Evolutionary conservation across 2,888 invertebrate genomes (phyloP).

Genomic region (Dynastes grantii): DNA sequence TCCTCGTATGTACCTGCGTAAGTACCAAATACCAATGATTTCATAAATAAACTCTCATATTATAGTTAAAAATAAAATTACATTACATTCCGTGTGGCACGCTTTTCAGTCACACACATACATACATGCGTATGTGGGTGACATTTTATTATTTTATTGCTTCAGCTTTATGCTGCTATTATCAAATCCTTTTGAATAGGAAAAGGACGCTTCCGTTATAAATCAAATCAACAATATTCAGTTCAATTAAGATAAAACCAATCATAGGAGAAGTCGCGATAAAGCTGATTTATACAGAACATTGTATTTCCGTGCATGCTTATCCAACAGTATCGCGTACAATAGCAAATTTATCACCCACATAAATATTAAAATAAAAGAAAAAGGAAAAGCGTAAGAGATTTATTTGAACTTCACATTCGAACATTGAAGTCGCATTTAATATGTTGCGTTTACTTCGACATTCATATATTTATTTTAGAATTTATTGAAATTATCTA

Average conservation of each 20-base stretch:
- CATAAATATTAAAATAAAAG: slow-evolving; percentile 27
- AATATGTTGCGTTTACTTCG: too few relatives aligned
- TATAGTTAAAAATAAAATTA: too few relatives aligned
- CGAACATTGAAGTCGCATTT: too few relatives aligned
- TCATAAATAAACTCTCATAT: too few relatives aligned
- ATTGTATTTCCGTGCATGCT: slow-evolving; percentile 20
- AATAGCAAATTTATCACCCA: slow-evolving; percentile 25
- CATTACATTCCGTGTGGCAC: too few relatives aligned
- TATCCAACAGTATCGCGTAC: slow-evolving; percentile 28
- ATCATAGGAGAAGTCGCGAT: slow-evolving; percentile 37
- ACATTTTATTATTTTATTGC: too few relatives aligned
- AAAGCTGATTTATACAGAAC: slow-evolving; percentile 39
- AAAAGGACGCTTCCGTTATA: neutral
- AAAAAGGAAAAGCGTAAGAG: neutral
- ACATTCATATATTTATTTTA: too few relatives aligned
- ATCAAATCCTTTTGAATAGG: slow-evolving; percentile 15
- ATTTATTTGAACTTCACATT: slow-evolving; percentile 11
- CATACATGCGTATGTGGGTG: too few relatives aligned
- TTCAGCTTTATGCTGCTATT: slow-evolving; percentile 12
- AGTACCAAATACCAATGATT: too few relatives aligned
- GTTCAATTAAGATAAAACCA: slow-evolving; percentile 44
- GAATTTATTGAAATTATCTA: too few relatives aligned
- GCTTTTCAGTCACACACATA: too few relatives aligned
- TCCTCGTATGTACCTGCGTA: too few relatives aligned
- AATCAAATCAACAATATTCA: slow-evolving; percentile 41